A percentile compares a stretch with the other conserved stretches of the same genome.
Conservation (phyloP, 2,113 vertebrate species). For the Semnornis frantzii region DNA sequence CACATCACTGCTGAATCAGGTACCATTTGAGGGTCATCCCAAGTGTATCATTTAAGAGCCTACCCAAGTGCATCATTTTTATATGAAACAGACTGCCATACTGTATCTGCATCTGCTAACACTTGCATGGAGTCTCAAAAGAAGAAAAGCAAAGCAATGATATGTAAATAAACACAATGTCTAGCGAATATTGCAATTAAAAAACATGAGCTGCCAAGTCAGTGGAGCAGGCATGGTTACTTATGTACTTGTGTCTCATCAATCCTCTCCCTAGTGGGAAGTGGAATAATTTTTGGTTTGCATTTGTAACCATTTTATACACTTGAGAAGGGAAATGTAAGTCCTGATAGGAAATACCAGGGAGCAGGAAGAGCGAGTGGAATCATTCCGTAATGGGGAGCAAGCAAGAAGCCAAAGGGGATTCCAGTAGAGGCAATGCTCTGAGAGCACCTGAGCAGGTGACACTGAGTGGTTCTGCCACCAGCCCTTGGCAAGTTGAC, state of each 20-base stretch:
- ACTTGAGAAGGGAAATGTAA: not conserved
- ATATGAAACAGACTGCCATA: not conserved
- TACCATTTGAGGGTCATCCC: not conserved
- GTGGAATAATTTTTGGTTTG: not conserved
- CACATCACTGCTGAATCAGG: not conserved
- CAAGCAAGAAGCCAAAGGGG: not conserved
- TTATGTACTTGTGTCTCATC: not conserved
- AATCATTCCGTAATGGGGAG: fast-evolving
- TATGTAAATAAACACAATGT: constrained; percentile 9
- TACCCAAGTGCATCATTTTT: not conserved
- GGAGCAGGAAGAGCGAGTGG: not conserved
- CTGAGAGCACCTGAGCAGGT: not conserved
- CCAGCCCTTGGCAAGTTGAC: not conserved
- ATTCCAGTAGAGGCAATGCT: not conserved
- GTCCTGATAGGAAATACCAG: not conserved
- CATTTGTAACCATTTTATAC: not conserved
- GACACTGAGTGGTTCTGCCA: fast-evolving
- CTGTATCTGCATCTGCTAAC: constrained; percentile 18
- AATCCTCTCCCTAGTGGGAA: not conserved
- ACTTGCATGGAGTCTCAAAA: not conserved
- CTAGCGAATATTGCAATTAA: not conserved
- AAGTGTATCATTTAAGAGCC: not conserved
- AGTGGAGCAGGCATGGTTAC: not conserved
- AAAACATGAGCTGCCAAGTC: not conserved
- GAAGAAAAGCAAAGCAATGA: constrained; percentile 8